phyloP scores from a whole-genome alignment of 2,797 vertebrate species.

The Monodelphis domestica region DNA sequence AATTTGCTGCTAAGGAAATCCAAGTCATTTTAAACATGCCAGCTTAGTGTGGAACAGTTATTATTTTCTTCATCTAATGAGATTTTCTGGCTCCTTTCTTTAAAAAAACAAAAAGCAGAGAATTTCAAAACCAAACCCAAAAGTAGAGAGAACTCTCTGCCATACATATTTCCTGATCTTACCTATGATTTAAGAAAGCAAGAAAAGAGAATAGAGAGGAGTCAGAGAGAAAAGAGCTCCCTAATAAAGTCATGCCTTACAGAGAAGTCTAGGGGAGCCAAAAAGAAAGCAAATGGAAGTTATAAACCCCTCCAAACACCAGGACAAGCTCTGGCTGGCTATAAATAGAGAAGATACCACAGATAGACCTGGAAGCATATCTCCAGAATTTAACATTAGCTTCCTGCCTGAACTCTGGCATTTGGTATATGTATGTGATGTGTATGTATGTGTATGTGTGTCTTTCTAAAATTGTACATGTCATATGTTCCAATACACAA shows the following conservation, averaged over 20 bases:
- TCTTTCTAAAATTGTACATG: background rate
- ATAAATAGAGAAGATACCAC: background rate
- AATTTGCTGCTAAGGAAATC: background rate
- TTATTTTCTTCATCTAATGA: background rate
- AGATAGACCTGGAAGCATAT: background rate
- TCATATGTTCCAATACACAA: background rate
- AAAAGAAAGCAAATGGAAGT: background rate
- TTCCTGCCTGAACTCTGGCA: background rate
- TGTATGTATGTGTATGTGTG: background rate
- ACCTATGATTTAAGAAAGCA: constrained; percentile 45
- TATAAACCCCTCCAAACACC: background rate
- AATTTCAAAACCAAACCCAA: constrained; percentile 30
- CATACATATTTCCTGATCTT: constrained; percentile 36
- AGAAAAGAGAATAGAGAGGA: constrained; percentile 13
- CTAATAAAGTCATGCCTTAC: background rate
- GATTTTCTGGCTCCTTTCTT: constrained; percentile 56
- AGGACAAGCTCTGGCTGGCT: background rate
- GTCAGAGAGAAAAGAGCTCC: background rate
- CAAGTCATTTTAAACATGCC: background rate
- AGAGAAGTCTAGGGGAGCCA: background rate
- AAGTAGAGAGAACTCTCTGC: constrained; percentile 32
- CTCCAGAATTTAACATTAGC: background rate
- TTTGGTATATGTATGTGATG: background rate
- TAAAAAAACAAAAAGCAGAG: constrained; percentile 24
- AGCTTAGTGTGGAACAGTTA: constrained; percentile 4